These are phyloP conservation scores for Acanthurus lineatus DNA, from an alignment of 2,797 vertebrate species.

Conservation along the genomic window DNA sequence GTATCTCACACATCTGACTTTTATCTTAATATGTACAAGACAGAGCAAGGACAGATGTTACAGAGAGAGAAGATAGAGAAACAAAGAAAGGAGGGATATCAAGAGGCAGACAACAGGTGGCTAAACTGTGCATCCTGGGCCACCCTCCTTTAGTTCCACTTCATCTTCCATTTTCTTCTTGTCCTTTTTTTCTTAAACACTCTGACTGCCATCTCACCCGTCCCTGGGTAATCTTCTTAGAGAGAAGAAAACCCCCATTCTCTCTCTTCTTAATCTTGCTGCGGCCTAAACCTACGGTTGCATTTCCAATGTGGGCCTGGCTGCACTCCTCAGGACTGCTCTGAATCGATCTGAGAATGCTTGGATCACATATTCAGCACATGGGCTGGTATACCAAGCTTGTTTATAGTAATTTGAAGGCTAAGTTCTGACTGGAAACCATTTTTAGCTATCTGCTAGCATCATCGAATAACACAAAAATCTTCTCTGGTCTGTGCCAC, in stretches of 20 bases:
- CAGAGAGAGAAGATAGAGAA: conserved; percentile 15
- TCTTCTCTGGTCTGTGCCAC: not conserved
- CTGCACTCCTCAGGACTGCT: conserved; percentile 38
- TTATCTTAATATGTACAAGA: not conserved
- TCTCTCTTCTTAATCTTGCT: conserved; percentile 80
- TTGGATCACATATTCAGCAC: conserved; percentile 48
- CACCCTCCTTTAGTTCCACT: conserved; percentile 83
- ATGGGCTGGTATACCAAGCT: not conserved
- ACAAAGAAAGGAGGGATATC: conserved; percentile 46
- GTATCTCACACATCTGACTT: not conserved
- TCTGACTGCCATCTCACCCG: conserved; percentile 82
- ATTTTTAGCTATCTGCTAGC: not conserved
- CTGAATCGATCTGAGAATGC: conserved; percentile 62
- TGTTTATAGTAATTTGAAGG: not conserved
- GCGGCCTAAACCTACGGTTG: conserved; percentile 73
- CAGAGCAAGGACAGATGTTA: conserved; percentile 5
- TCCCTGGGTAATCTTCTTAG: conserved; percentile 87
- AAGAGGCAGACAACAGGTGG: conserved; percentile 83
- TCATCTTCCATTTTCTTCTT: conserved; percentile 82
- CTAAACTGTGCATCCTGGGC: conserved; percentile 77
- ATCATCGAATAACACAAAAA: not conserved
- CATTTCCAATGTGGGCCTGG: conserved; percentile 65
- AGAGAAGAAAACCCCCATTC: conserved; percentile 80
- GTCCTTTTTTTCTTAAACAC: conserved; percentile 79
- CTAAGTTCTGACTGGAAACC: not conserved